Percentiles rank a stretch among this genome's conserved stretches.
phyloP scores from a whole-genome alignment of 2,888 invertebrate species.

The Leucophora obtusa region DNA sequence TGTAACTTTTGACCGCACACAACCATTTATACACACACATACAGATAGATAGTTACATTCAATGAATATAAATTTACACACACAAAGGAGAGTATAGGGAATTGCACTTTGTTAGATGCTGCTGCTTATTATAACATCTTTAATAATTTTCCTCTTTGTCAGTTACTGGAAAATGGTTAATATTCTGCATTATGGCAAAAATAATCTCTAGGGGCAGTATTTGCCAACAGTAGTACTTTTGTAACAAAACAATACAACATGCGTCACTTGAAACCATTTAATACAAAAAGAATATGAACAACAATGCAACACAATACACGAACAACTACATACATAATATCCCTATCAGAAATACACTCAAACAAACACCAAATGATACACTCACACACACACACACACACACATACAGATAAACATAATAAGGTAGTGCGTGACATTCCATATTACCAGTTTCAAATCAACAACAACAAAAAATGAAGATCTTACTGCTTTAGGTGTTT shows the following conservation, averaged over 20 bases:
- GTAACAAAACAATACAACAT: conserved; percentile 30
- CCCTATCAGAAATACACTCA: neutral
- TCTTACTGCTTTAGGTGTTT: neutral
- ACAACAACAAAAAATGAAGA: neutral
- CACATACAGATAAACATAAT: neutral
- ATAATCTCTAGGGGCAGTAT: conserved; percentile 30
- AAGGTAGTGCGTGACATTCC: conserved; percentile 25
- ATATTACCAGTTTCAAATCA: neutral
- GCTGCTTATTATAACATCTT: conserved; percentile 24
- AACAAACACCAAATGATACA: too few relatives aligned
- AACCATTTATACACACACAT: neutral
- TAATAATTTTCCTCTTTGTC: conserved; percentile 11
- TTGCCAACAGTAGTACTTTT: conserved; percentile 11
- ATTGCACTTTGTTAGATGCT: conserved; percentile 21
- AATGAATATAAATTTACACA: neutral
- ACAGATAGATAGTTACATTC: neutral
- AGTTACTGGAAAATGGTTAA: conserved; percentile 16
- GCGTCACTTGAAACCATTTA: neutral
- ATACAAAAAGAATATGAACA: neutral
- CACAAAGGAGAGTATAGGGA: conserved; percentile 17
- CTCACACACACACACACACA: neutral
- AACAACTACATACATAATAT: neutral
- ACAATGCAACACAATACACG: neutral
- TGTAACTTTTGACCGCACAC: conserved; percentile 6
- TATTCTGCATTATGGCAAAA: conserved; percentile 41